A percentile compares a stretch with the other conserved stretches of the same genome.
Evolutionary conservation across 2,888 invertebrate genomes (phyloP).

Genomic region (Nesidiocoris tenuis): DNA sequence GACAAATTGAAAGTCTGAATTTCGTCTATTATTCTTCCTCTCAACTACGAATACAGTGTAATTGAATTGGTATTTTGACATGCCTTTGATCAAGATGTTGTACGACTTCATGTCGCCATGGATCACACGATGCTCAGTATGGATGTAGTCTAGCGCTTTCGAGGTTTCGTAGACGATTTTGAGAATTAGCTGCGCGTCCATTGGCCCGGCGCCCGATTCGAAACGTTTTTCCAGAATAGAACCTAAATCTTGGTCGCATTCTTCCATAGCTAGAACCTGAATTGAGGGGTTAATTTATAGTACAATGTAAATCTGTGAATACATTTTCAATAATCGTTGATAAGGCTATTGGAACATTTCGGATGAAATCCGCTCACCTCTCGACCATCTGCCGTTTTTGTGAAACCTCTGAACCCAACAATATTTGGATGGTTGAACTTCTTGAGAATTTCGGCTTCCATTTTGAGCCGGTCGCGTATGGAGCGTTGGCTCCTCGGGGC

Average conservation of each 20-base stretch:
- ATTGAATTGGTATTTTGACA: no score
- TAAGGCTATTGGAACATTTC: no score
- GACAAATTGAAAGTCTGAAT: no score
- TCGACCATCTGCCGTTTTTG: conserved; percentile 59
- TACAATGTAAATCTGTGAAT: no score
- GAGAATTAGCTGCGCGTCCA: conserved; percentile 63
- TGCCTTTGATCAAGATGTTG: conserved; percentile 71
- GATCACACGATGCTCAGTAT: conserved; percentile 67
- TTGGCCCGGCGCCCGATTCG: conserved; percentile 62
- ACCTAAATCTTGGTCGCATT: conserved; percentile 70
- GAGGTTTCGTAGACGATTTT: conserved; percentile 68
- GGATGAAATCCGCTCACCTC: conserved; percentile 52
- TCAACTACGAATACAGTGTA: no score
- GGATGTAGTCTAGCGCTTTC: conserved; percentile 74
- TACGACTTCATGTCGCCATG: conserved; percentile 85
- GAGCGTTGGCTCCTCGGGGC: conserved; percentile 55
- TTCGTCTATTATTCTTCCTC: no score
- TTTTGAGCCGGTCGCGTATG: conserved; percentile 61
- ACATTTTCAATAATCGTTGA: no score
- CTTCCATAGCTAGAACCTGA: conserved; percentile 70
- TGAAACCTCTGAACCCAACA: conserved; percentile 69
- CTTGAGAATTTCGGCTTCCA: conserved; percentile 71
- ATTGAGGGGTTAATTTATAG: no score
- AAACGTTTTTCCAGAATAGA: conserved; percentile 69
- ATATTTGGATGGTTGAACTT: conserved; percentile 76